Evolutionary conservation across 2,888 invertebrate species (phyloP).

Genomic region (Eudemis profundana): DNA sequence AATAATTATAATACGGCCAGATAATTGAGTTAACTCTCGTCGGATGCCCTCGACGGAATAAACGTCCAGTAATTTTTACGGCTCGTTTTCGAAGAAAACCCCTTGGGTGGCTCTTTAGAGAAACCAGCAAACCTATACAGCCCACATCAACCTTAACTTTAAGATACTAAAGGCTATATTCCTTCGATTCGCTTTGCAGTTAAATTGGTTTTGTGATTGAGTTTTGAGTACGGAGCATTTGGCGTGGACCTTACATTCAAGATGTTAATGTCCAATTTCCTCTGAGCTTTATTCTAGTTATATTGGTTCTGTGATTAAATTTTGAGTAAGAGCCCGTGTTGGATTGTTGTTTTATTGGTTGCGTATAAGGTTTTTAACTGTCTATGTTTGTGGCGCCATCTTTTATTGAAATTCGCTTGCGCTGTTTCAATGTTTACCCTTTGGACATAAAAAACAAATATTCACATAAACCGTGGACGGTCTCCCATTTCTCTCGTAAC

Average conservation of each 20-base stretch:
- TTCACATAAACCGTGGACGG: too few species aligned
- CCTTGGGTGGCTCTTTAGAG: constrained; percentile 68
- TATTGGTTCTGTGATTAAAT: constrained; percentile 40
- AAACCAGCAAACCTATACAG: constrained; percentile 44
- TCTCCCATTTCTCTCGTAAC: too few species aligned
- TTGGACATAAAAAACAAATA: too few species aligned
- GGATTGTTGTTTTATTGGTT: constrained; percentile 66
- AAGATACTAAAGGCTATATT: constrained; percentile 47
- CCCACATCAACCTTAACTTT: constrained; percentile 44
- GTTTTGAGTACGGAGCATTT: constrained; percentile 18
- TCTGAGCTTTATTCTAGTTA: constrained; percentile 20
- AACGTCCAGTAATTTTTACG: constrained; percentile 64
- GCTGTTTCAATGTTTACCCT: constrained; percentile 8
- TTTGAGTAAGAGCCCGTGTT: constrained; percentile 52
- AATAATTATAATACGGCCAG: constrained; percentile 46
- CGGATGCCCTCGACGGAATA: constrained; percentile 48
- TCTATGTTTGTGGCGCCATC: constrained; percentile 45
- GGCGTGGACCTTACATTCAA: constrained; percentile 42
- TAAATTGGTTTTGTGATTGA: constrained; percentile 38
- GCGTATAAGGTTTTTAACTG: constrained; percentile 58
- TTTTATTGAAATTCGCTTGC: constrained; percentile 17
- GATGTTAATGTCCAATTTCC: constrained; percentile 47
- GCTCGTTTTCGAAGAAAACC: constrained; percentile 64
- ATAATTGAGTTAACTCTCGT: constrained; percentile 57
- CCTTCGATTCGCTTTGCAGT: constrained; percentile 5